phyloP scores from a whole-genome alignment of 2,797 vertebrate genomes.

The Gymnothorax javanicus region DNA sequence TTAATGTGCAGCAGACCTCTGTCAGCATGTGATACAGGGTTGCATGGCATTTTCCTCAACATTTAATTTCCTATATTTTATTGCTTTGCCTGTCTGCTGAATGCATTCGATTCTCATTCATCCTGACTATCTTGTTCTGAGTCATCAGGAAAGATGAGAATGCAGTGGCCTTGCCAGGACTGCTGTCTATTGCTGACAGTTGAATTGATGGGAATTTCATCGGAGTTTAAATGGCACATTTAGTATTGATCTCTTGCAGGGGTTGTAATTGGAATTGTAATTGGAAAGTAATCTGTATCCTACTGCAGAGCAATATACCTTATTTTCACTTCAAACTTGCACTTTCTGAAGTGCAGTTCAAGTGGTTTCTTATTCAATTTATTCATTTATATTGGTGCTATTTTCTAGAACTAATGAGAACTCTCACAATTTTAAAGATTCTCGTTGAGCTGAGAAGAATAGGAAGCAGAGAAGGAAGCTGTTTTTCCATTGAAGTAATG shows the following conservation, averaged over 20 bases:
- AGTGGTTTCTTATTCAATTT: neutral
- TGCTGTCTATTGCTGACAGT: neutral
- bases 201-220: neutral
- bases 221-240: neutral
- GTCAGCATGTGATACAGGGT: neutral
- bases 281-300: slow-evolving; percentile 7
- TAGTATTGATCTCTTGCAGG: neutral
- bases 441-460: neutral
- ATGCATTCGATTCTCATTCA: neutral
- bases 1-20: neutral
- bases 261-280: slow-evolving; percentile 17
- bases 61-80: neutral
- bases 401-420: neutral
- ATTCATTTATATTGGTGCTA: neutral
- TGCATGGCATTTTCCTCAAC: neutral
- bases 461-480: neutral
- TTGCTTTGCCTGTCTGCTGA: neutral
- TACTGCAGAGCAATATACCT: neutral
- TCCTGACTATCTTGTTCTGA: neutral
- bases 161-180: neutral
- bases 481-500: neutral
- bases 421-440: neutral
- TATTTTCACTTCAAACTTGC: neutral
- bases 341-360: neutral
- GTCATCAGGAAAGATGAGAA: slow-evolving; percentile 3